A percentile compares a stretch with the other conserved stretches of the same genome.
Conservation (phyloP, 2,888 invertebrate species). For the Tribolium freemani region DNA sequence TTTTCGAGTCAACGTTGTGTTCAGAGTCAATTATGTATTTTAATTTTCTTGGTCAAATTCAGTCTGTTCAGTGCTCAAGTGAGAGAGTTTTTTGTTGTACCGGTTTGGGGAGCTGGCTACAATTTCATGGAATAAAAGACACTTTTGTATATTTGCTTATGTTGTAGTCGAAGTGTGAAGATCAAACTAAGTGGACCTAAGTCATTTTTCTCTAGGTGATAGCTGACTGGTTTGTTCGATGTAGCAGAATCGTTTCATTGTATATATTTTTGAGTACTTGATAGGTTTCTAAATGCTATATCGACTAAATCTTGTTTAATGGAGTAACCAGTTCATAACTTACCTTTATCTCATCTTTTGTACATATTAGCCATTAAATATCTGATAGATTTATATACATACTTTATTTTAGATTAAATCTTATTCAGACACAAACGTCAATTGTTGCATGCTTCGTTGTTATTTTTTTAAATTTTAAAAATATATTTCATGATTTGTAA, state of each 20-base stretch:
- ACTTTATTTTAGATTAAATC: conserved; percentile 28
- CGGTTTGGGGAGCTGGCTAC: conserved; percentile 31
- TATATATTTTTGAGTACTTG: conserved; percentile 25
- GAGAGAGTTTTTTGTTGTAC: conserved; percentile 14
- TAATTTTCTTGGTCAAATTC: conserved; percentile 43
- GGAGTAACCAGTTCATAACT: conserved; percentile 13
- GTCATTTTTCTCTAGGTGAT: conserved; percentile 52
- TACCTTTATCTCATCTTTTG: conserved; percentile 19
- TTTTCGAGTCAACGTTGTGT: conserved; percentile 18
- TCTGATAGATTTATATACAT: conserved; percentile 20
- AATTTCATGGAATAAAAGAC: conserved; percentile 44
- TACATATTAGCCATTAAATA: conserved; percentile 23
- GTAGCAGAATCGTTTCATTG: conserved; percentile 18
- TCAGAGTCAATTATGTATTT: conserved; percentile 33
- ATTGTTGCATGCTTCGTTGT: conserved; percentile 56
- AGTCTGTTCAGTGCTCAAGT: conserved; percentile 44
- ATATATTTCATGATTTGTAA: conserved; percentile 53
- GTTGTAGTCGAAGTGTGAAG: conserved; percentile 47
- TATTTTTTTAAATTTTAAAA: conserved; percentile 55
- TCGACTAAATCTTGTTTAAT: conserved; percentile 19
- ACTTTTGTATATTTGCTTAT: conserved; percentile 39
- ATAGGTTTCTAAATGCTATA: conserved; percentile 10
- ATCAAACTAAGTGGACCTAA: conserved; percentile 59
- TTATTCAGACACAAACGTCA: conserved; percentile 55
- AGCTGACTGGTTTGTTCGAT: conserved; percentile 37